Base-by-base conservation (phyloP, 2,113 vertebrate genomes). In the Passer montanus region DNA sequence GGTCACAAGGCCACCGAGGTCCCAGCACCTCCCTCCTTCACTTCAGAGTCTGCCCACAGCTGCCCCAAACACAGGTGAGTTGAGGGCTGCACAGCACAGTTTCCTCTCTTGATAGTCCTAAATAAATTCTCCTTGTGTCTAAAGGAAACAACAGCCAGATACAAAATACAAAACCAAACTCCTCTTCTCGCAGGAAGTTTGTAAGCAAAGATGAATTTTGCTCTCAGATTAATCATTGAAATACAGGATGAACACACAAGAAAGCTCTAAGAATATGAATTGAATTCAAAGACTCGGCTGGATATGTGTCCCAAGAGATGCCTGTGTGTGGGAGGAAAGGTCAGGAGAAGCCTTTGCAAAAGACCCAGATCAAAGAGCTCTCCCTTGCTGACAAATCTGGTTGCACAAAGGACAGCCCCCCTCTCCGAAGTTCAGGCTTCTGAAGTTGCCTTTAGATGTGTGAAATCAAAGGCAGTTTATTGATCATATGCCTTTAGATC, bases 401-500 rank as follows among this genome's bases (percentile, higher is more conserved):
- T 46, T 94, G 84, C 43, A 37, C 33, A 79, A 96, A 96, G 85
- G 83, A 88, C 85, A 96, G 22, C n/a, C 4, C 33, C 19, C n/a
- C 26, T 74, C 87, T 52, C 72, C 64, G 3, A 58, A 90, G 92
- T 67, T 80, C 76, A 75, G 88, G 44, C 93, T 84, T 94, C 92
- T 94, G 83, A 93, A 93, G 80, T 31, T 43, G 41, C 30, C 92
- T 92, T 94, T 72, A 96, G 93, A 91, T 93, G 27, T 86, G 41
- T 47, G 87, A 95, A 94, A 96, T 93, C 79, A 93, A 94, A 96
- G 78, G 55, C 55, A 41, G 55, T 44, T 93, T 75, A 94, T 68
- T 93, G 85, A 97, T 94, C 85, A 72, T 39, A 81, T 30, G 68
- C 68, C 75, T 93, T 96, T n/a, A 92, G 90, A 96, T 93, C 56